These are phyloP conservation scores for Amphipyra berbera DNA, from an alignment of 2,888 invertebrate species.

Conservation along the genomic window DNA sequence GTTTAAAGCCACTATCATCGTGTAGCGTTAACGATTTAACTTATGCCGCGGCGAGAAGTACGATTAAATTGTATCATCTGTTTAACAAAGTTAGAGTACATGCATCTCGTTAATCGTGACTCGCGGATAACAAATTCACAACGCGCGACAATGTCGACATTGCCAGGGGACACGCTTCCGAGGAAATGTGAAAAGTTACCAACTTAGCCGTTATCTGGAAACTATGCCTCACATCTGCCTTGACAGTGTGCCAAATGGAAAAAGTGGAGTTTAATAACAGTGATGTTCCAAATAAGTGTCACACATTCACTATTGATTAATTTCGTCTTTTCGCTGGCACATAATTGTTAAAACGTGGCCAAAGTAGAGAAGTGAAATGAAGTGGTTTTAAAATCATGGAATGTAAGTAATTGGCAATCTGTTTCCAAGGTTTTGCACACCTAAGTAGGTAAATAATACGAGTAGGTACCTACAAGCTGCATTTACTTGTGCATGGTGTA, in stretches of 20 bases:
- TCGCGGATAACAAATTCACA: conserved; percentile 75
- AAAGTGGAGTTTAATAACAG: conserved; percentile 77
- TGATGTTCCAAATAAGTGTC: conserved; percentile 35
- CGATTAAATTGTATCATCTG: conserved; percentile 53
- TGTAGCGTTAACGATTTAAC: conserved; percentile 55
- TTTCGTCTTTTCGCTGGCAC: conserved; percentile 24
- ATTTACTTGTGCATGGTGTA: background rate
- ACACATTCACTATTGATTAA: conserved; percentile 53
- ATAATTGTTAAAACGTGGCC: conserved; percentile 3
- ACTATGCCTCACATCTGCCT: conserved; percentile 82
- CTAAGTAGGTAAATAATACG: conserved; percentile 21
- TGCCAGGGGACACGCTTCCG: conserved; percentile 66
- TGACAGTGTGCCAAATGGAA: conserved; percentile 79
- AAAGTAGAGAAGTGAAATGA: conserved; percentile 12
- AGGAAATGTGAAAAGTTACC: conserved; percentile 87
- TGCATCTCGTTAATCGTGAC: conserved; percentile 73
- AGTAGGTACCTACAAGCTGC: conserved; percentile 16
- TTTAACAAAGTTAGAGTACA: conserved; percentile 53
- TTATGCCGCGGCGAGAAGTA: conserved; percentile 33
- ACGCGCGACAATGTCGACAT: conserved; percentile 74
- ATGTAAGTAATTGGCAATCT: conserved; percentile 28
- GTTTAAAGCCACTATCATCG: conserved; percentile 57
- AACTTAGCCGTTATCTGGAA: conserved; percentile 83
- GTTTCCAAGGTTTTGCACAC: conserved; percentile 29
- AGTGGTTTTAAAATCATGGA: conserved; percentile 24